Evolutionary conservation across 2,797 vertebrate species (phyloP).

Genomic region (Ispidina lecontei): DNA sequence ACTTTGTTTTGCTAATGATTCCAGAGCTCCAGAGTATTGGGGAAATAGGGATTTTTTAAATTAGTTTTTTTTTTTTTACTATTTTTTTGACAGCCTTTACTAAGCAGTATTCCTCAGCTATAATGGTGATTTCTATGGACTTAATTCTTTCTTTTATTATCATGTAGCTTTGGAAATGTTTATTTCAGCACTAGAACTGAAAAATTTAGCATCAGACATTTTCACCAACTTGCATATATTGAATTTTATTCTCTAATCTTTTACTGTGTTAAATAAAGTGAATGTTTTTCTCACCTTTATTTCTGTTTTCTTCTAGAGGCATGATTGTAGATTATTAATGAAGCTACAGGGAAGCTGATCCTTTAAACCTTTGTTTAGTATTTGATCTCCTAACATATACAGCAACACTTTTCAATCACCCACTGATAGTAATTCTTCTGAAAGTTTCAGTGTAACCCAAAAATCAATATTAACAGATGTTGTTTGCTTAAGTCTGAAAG

Average conservation of each 20-base stretch:
- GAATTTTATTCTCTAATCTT: constrained; percentile 9
- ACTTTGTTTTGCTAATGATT: not conserved
- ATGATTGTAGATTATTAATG: not conserved
- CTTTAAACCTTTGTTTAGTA: constrained; percentile 9
- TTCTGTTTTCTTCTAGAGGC: not conserved
- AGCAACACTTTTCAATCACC: constrained; percentile 54
- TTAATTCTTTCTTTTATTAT: not conserved
- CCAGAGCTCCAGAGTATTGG: not conserved
- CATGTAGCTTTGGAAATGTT: not conserved
- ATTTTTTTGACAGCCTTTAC: not conserved
- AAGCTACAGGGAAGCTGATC: not conserved
- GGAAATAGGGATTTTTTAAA: not conserved
- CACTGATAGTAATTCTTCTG: constrained; percentile 44
- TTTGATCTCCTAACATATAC: constrained; percentile 25
- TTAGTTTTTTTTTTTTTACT: not conserved
- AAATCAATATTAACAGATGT: constrained; percentile 78
- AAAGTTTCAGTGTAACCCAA: constrained; percentile 53
- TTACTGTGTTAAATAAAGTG: not conserved
- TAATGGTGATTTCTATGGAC: not conserved
- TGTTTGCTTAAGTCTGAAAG: constrained; percentile 75
- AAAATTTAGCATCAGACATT: not conserved
- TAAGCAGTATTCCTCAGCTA: not conserved
- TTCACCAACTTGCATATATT: not conserved
- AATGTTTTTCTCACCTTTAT: not conserved
- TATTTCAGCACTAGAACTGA: not conserved